Evolutionary conservation across 2,888 invertebrate genomes (phyloP), one percentile per base, ranked within the genome.

Genomic region (Polia nebulosa): DNA sequence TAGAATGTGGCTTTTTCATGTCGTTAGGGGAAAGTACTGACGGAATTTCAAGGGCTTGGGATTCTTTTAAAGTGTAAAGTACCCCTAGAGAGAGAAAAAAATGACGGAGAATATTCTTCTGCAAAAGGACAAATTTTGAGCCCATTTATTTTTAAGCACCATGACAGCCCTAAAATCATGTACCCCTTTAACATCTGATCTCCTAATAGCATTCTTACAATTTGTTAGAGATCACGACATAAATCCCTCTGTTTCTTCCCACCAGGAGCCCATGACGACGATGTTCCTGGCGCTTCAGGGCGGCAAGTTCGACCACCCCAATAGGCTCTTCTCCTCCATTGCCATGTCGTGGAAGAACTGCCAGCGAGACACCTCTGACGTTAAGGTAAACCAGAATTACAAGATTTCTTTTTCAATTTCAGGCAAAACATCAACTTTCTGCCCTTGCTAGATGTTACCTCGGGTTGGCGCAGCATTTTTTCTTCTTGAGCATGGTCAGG

Each of bases 261-360:
- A 0, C 11, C 92, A 99, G 98, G 99, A 99, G 94, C 99, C 99
- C 1, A 99, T 99, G 96, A 99, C 99, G n/a, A 99, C 99, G 45
- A 99, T 99, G 98, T 99, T 99, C 96, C 96, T 99, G 84, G 98
- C 99, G 47, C 96, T 99, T 53, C 99, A 99, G 96, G 99, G 99
- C 55, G 99, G 99, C 74, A 99, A 99, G 93, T 99, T 99, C 94
- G 99, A 99, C 93, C 99, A 99, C 92, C 99, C 99, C 3, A 99
- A 99, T 95, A 96, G 99, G 61, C 96, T 99, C 73, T 99, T 99
- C 95, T 98, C 99, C 2, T 99, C 99, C 4, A 97, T 99, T 47
- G 97, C 98, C 1, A 96, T 99, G 77, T 98, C 99, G 0, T 99
- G 99, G 99, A 99, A 99, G 94, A 99, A 99, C 94, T 99, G 99